Conservation (phyloP, 1,140 invertebrate species). For the Philopotamus ludificatus region DNA sequence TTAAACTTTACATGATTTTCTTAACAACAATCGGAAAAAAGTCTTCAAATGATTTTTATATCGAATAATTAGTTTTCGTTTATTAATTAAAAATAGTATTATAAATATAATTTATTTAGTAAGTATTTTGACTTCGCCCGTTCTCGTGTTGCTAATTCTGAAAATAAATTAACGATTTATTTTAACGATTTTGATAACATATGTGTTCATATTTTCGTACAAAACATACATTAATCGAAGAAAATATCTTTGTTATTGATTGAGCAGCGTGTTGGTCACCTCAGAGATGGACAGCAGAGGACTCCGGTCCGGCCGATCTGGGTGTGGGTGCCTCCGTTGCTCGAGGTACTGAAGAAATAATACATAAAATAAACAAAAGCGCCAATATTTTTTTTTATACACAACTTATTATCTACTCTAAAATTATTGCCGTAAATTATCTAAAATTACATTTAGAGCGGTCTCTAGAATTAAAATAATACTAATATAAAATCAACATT, state of each 20-base stretch:
- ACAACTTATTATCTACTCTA: not conserved
- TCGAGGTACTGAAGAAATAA: slow-evolving; percentile 41
- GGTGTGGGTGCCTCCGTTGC: slow-evolving; percentile 45
- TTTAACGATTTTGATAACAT: not conserved
- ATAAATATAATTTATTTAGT: slow-evolving; percentile 1
- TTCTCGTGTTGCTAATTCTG: not conserved
- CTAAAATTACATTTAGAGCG: not conserved
- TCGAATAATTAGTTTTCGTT: not conserved
- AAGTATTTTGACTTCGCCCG: not conserved
- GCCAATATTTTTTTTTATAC: not conserved
- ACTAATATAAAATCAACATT: no score
- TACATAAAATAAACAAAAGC: not conserved
- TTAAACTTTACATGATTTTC: not conserved
- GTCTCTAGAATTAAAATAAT: no score
- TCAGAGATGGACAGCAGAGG: slow-evolving; percentile 80
- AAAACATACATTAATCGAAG: no score
- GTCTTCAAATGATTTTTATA: not conserved
- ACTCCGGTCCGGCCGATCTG: slow-evolving; percentile 70
- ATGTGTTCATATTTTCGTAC: slow-evolving; percentile 4
- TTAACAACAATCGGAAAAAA: not conserved
- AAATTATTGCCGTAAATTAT: slow-evolving; percentile 3
- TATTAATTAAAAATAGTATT: not conserved
- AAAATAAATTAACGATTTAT: not conserved
- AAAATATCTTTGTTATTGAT: slow-evolving; percentile 57
- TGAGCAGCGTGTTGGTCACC: slow-evolving; percentile 77